Evolutionary conservation across 1,140 invertebrate species (phyloP).

Genomic region (Apis dorsata): DNA sequence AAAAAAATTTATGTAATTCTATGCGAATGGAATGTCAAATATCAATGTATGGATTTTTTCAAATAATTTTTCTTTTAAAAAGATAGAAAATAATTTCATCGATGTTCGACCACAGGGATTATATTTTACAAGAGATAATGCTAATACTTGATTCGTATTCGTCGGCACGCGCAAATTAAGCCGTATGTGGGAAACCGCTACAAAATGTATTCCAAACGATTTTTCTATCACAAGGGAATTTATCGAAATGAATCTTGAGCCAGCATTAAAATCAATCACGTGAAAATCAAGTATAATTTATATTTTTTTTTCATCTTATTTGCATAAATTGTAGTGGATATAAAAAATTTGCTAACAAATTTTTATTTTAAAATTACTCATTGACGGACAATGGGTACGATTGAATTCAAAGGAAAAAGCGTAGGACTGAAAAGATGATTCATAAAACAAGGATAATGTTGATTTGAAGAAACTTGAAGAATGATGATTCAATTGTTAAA

Average conservation of each 20-base stretch:
- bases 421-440: too few species aligned
- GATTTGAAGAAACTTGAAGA: too few species aligned
- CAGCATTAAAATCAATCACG: background rate
- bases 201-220: constrained; percentile 44
- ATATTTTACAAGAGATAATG: constrained; percentile 20
- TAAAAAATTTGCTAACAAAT: too few species aligned
- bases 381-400: too few species aligned
- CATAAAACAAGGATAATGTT: too few species aligned
- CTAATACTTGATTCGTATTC: constrained; percentile 69
- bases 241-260: background rate
- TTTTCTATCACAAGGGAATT: constrained; percentile 35
- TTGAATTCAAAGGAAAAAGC: background rate
- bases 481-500: too few species aligned
- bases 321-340: background rate
- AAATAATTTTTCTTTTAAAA: background rate
- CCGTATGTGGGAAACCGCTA: constrained; percentile 70
- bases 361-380: too few species aligned
- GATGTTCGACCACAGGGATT: constrained; percentile 3
- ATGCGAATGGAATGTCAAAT: background rate
- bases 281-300: background rate
- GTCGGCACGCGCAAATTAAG: constrained; percentile 65
- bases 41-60: background rate
- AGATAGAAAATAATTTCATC: background rate
- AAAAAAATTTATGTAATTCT: too few species aligned
- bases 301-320: background rate